These are phyloP conservation scores for Listrodromus nycthemerus DNA, from an alignment of 2,888 invertebrate genomes.

Conservation along the genomic window DNA sequence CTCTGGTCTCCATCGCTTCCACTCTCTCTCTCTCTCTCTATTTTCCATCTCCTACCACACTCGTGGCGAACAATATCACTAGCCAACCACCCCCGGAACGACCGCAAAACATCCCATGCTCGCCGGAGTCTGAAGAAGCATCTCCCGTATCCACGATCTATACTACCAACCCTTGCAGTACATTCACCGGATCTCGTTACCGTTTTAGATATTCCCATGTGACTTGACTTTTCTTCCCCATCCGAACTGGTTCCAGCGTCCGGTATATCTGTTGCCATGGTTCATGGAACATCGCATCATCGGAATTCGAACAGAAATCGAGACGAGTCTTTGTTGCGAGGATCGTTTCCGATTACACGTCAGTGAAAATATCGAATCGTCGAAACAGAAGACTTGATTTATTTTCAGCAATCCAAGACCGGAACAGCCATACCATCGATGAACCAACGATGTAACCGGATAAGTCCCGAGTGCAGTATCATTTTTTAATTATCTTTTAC, in stretches of 20 bases:
- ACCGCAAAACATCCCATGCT: conserved; percentile 50
- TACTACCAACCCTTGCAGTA: not conserved
- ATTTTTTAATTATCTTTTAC: too few relatives aligned
- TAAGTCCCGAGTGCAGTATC: not conserved
- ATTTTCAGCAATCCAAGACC: not conserved
- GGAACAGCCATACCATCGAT: not conserved
- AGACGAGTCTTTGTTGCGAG: not conserved
- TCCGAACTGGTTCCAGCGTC: not conserved
- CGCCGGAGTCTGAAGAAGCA: conserved; percentile 34
- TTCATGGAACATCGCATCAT: conserved; percentile 17
- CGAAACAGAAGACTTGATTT: conserved; percentile 22
- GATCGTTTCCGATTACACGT: not conserved
- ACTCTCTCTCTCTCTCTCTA: conserved; percentile 15
- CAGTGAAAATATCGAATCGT: conserved; percentile 16
- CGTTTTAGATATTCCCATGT: conserved; percentile 47
- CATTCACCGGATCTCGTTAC: conserved; percentile 49
- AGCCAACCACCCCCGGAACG: conserved; percentile 56
- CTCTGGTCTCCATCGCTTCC: conserved; percentile 7
- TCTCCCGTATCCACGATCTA: conserved; percentile 32
- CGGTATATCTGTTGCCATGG: conserved; percentile 6
- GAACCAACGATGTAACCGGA: not conserved
- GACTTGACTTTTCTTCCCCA: conserved; percentile 28
- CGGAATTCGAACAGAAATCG: conserved; percentile 44
- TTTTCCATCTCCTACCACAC: not conserved
- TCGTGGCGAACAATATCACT: conserved; percentile 64